Percentiles rank a stretch among this genome's conserved stretches.
phyloP scores from a whole-genome alignment of 2,113 vertebrate species.

The Hepsetus odoe region DNA sequence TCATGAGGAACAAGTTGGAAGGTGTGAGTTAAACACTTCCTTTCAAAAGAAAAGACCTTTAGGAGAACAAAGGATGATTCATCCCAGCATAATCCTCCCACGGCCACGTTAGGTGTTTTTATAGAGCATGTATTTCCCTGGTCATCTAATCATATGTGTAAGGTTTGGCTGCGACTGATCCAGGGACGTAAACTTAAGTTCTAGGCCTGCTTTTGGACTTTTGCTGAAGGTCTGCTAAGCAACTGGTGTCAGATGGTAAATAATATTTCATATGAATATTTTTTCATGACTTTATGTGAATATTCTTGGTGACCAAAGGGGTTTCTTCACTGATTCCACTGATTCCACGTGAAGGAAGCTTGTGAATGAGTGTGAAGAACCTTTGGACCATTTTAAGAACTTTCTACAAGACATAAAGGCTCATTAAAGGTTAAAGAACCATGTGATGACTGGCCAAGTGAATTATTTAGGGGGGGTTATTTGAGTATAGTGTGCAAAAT shows the following conservation, averaged over 20 bases:
- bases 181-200: not conserved
- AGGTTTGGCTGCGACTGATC: not conserved
- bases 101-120: not conserved
- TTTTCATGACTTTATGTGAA: too few relatives aligned
- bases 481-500: too few relatives aligned
- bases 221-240: not conserved
- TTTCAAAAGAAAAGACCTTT: not conserved
- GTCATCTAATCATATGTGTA: not conserved
- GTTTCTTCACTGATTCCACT: too few relatives aligned
- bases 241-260: too few relatives aligned
- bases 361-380: not conserved
- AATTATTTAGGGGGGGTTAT: too few relatives aligned
- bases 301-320: too few relatives aligned
- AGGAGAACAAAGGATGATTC: constrained; percentile 2
- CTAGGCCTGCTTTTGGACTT: not conserved
- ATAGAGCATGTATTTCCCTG: not conserved
- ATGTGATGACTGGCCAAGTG: too few relatives aligned
- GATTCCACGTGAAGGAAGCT: too few relatives aligned
- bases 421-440: too few relatives aligned
- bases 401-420: not conserved
- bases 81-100: not conserved
- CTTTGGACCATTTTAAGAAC: not conserved
- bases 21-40: not conserved
- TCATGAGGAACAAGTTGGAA: not conserved
- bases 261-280: too few relatives aligned